Base-by-base conservation (phyloP, 2,113 vertebrate species). In the Antigone vipio region DNA sequence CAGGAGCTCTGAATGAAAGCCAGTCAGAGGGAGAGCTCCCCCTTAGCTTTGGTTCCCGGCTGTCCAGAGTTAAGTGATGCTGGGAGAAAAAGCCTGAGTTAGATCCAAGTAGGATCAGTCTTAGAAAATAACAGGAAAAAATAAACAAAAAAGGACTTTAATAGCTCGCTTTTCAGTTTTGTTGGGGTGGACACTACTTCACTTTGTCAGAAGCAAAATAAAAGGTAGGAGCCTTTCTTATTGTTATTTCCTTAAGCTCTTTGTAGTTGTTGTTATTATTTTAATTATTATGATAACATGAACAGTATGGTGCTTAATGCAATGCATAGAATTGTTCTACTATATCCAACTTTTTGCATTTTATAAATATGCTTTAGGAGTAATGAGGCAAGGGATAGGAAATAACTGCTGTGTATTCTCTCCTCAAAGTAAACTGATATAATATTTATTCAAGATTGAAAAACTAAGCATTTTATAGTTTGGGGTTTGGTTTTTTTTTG, bases 21-120 rank as follows among this genome's bases (percentile, higher is more conserved):
- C 97, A 97, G 97, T 94, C 97, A 97, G 94, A 71, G 85, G 73
- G 88, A 93, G 97, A 96, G 97, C 98, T 97, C 96, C 97, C 94
- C 97, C 92, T 92, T 89, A 92, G 90, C 97, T 85, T 96, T 69
- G 95, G 79, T 97, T 97, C 96, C 96, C 93, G 95, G 96, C 97
- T 96, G 97, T 94, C 98, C 97, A 98, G 98, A 98, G 98, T 98
- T 98, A 97, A 98, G 98, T 97, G 98, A 98, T 97, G 97, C 97
- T 97, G 95, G 76, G 96, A 96, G 97, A 91, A 96, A 97, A 97
- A 98, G 92, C 96, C 96, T 66, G 98, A 98, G 97, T 98, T 98
- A 97, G 97, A 98, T 95, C 88, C 96, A 98, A 98, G 97, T 98
- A 94, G 96, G 92, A 97, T 89, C 97, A 85, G 88, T 68, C 95